A percentile compares a stretch with the other conserved stretches of the same genome.
phyloP scores from a whole-genome alignment of 2,888 invertebrate genomes.

The Thymelicus acteon region DNA sequence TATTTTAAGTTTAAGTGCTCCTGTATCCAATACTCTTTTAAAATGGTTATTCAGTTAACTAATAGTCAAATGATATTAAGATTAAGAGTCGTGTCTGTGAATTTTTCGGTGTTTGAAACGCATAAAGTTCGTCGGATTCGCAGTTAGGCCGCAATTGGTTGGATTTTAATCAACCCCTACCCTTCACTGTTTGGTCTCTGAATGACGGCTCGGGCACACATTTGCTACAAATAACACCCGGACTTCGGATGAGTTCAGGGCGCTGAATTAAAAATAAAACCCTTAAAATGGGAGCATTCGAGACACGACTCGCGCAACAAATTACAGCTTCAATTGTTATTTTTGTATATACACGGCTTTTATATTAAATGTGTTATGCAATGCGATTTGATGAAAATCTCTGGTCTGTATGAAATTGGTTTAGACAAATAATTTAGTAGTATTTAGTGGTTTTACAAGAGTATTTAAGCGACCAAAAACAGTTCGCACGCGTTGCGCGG shows the following conservation, averaged over 20 bases:
- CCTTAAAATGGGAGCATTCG: slow-evolving; percentile 21
- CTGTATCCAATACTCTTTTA: not conserved
- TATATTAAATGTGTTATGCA: too few species aligned
- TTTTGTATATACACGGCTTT: too few species aligned
- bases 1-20: too few species aligned
- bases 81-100: slow-evolving; percentile 7
- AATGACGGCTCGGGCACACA: slow-evolving; percentile 27
- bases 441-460: too few species aligned
- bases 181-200: slow-evolving; percentile 25
- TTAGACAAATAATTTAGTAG: too few species aligned
- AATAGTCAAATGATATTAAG: not conserved
- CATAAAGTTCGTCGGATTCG: slow-evolving; percentile 20
- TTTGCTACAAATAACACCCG: slow-evolving; percentile 34
- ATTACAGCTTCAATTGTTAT: slow-evolving; percentile 1
- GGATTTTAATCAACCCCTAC: slow-evolving; percentile 37
- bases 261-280: slow-evolving; percentile 32
- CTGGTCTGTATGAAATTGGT: too few species aligned
- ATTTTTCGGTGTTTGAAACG: slow-evolving; percentile 18
- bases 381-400: too few species aligned
- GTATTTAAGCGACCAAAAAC: too few species aligned
- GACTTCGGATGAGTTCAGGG: slow-evolving; percentile 27
- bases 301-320: not conserved
- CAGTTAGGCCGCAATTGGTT: slow-evolving; percentile 33
- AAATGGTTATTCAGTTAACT: not conserved
- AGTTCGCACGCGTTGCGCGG: too few species aligned